Evolutionary conservation across 1,140 invertebrate genomes (phyloP).

Genomic region (Drosophila nannoptera): DNA sequence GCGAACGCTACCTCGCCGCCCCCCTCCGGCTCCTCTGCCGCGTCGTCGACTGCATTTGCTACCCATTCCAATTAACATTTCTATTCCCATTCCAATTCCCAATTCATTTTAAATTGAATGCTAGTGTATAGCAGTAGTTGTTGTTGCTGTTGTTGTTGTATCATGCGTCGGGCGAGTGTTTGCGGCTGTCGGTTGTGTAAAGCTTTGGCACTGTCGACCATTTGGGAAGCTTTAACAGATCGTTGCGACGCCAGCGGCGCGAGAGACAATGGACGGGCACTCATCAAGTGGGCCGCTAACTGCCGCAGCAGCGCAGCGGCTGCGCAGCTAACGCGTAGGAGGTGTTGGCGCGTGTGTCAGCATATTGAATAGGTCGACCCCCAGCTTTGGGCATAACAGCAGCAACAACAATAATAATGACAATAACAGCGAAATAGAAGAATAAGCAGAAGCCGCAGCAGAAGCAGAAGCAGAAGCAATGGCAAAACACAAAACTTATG

Average conservation of each 20-base stretch:
- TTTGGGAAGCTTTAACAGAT: slow-evolving; percentile 67
- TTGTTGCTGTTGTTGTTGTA: slow-evolving; percentile 29
- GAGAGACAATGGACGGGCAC: slow-evolving; percentile 64
- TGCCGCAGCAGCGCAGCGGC: slow-evolving; percentile 17
- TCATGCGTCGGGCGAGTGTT: slow-evolving; percentile 66
- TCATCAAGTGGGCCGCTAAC: slow-evolving; percentile 60
- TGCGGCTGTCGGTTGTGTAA: slow-evolving; percentile 42
- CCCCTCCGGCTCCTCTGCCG: not conserved
- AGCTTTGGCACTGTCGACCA: slow-evolving; percentile 45
- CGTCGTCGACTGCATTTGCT: slow-evolving; percentile 6
- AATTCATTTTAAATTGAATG: slow-evolving; percentile 25
- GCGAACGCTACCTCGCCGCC: not conserved
- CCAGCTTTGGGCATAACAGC: slow-evolving; percentile 57
- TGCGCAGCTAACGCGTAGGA: slow-evolving; percentile 56
- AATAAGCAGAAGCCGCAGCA: too few species aligned
- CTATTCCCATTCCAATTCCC: slow-evolving; percentile 15
- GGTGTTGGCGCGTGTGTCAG: slow-evolving; percentile 76
- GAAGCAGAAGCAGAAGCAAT: slow-evolving; percentile 13
- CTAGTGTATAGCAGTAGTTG: not conserved
- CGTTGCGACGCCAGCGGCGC: slow-evolving; percentile 38
- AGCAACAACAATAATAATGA: slow-evolving; percentile 21
- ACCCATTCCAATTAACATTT: slow-evolving; percentile 18
- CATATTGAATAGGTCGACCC: slow-evolving; percentile 75
- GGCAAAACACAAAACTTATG: too few species aligned
- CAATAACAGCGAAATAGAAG: slow-evolving; percentile 10